Evolutionary conservation across 2,113 vertebrate genomes (phyloP), one percentile per base, ranked within the genome.

Genomic region (Oreocharis arfaki): DNA sequence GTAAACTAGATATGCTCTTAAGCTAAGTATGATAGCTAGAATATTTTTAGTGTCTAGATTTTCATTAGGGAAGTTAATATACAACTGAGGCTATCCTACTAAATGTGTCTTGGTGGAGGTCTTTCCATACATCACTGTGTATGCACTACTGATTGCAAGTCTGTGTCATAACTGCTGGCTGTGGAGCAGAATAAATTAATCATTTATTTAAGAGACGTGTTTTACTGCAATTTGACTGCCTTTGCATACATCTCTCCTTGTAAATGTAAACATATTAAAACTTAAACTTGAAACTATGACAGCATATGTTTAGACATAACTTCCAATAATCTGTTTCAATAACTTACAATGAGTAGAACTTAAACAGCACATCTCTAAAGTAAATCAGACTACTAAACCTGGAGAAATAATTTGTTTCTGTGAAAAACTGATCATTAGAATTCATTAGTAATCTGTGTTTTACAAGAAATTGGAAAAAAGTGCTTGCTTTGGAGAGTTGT

Each of bases 321-420:
- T 86, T 88, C 78, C 79, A 79, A 57, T 80, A 88, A 86, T 93
- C 71, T 94, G 41, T 92, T 95, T 85, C 88, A 92, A 85, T 83
- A 82, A 76, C 49, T 95, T n/a, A 24, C 0, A 18, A 83, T 83
- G 59, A 69, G 26, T 80, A 68, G 73, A 80, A 65, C 33, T 90
- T 61, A 81, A 75, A 41, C 32, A 81, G 23, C 21, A 67, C 16
- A 27, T 89, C 69, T 87, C 73, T 55, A 44, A 86, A 70, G 42
- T 42, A 79, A 82, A 53, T 90, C 70, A 83, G 27, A 79, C 59
- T 67, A 44, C 6, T 93, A 84, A 88, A 32, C 5, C 24, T 46
- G 33, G 55, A 84, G 60, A 75, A 94, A 89, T n/a, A n/a, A n/a
- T n/a, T n/a, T n/a, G n/a, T n/a, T n/a, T n/a, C n/a, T n/a, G n/a